Conservation (phyloP, 2,113 vertebrate genomes). For the Amphiprion percula region DNA sequence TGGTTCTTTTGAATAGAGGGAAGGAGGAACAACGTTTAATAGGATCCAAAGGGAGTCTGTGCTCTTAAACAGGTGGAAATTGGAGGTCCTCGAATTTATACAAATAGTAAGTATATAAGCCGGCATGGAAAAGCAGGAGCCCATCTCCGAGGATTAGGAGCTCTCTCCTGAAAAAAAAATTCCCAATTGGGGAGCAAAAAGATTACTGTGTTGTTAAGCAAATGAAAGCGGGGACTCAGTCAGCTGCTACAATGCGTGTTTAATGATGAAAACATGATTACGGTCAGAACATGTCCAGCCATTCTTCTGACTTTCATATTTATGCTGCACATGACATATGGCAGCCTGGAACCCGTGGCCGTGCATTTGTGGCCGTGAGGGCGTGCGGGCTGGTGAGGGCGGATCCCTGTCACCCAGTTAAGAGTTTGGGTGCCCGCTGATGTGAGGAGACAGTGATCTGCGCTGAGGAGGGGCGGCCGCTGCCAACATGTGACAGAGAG, state of each 20-base stretch:
- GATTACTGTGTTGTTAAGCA: constrained; percentile 37
- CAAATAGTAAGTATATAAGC: constrained; percentile 86
- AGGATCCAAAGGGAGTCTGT: constrained; percentile 89
- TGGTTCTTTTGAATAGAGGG: constrained; percentile 90
- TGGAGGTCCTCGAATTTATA: constrained; percentile 87
- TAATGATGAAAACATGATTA: constrained; percentile 15
- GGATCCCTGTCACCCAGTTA: constrained; percentile 49
- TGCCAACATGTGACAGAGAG: constrained; percentile 91
- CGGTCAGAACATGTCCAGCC: neutral
- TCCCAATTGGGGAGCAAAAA: constrained; percentile 5
- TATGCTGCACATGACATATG: neutral
- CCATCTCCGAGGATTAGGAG: constrained; percentile 76
- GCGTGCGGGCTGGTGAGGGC: constrained; percentile 36
- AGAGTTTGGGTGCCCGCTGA: constrained; percentile 86
- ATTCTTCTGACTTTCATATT: constrained; percentile 18
- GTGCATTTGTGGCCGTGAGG: neutral
- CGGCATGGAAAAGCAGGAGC: constrained; percentile 82
- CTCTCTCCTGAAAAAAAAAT: constrained; percentile 59
- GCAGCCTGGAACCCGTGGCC: neutral
- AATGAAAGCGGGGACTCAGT: constrained; percentile 25
- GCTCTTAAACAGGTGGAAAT: constrained; percentile 93
- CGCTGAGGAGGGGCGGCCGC: constrained; percentile 89
- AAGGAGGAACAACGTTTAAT: constrained; percentile 90
- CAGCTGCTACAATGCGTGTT: constrained; percentile 8
- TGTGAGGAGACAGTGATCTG: constrained; percentile 91